A percentile compares a stretch with the other conserved stretches of the same genome.
Conservation (phyloP, 2,113 vertebrate species). For the Nerophis lumbriciformis region DNA sequence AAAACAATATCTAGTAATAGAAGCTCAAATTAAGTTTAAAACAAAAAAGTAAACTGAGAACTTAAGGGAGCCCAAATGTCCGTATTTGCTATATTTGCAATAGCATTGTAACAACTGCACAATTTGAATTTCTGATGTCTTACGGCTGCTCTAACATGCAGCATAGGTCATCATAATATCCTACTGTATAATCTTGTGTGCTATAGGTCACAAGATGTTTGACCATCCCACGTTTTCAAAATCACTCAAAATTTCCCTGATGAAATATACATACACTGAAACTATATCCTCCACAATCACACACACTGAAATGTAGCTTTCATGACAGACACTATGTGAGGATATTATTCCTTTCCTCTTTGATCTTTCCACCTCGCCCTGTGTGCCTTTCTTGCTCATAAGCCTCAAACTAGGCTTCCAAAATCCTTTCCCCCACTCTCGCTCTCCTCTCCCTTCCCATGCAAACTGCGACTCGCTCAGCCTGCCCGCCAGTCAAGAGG, state of each 20-base stretch:
- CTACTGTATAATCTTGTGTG: too few species aligned
- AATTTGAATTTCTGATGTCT: too few species aligned
- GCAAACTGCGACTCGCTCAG: slow-evolving; percentile 14
- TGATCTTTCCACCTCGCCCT: slow-evolving; percentile 36
- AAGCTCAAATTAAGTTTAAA: too few species aligned
- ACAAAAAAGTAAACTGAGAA: too few species aligned
- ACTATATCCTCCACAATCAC: not conserved
- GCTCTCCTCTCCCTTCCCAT: not conserved
- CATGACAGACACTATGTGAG: slow-evolving; percentile 37
- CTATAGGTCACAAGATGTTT: not conserved
- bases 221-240: not conserved
- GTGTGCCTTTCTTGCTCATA: slow-evolving; percentile 28
- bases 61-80: too few species aligned
- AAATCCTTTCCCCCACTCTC: slow-evolving; percentile 3
- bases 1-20: too few species aligned
- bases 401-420: slow-evolving; percentile 38
- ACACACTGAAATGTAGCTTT: slow-evolving; percentile 20
- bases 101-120: too few species aligned
- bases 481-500: slow-evolving; percentile 14
- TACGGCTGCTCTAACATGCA: too few species aligned
- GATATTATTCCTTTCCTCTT: slow-evolving; percentile 41
- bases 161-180: too few species aligned
- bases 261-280: not conserved
- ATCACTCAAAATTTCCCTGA: too few species aligned
- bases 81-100: too few species aligned